Percentiles rank a stretch among this genome's conserved stretches.
Evolutionary conservation across 2,888 invertebrate genomes (phyloP).

Genomic region (Pristionchus exspectatus): DNA sequence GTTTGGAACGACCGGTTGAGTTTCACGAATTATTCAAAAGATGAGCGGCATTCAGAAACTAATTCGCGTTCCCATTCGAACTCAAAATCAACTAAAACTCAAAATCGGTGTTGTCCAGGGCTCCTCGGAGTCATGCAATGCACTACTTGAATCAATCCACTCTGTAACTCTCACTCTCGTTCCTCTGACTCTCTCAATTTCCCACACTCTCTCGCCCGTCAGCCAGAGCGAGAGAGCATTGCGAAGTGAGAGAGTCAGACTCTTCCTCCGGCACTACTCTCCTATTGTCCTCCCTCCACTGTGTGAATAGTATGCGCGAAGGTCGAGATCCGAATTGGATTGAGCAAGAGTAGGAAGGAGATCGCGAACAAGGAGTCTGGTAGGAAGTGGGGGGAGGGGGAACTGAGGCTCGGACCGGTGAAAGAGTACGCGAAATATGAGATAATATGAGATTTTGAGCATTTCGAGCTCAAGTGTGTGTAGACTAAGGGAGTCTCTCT

Average conservation of each 20-base stretch:
- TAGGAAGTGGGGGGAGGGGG: neutral
- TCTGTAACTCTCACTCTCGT: conserved; percentile 27
- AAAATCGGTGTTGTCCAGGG: neutral
- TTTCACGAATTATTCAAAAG: neutral
- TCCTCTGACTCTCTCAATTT: neutral
- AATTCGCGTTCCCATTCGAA: neutral
- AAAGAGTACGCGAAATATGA: too few relatives aligned
- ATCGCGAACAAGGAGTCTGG: conserved; percentile 19
- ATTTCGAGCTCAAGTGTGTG: too few relatives aligned
- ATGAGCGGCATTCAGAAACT: too few relatives aligned
- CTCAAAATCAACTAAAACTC: neutral
- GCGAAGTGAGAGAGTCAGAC: neutral
- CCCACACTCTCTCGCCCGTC: neutral
- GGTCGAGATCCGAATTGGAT: conserved; percentile 51
- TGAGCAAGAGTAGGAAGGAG: neutral
- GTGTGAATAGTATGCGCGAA: conserved; percentile 49
- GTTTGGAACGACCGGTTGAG: neutral
- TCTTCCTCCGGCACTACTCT: neutral
- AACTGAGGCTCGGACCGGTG: neutral
- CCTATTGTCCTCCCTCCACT: conserved; percentile 9
- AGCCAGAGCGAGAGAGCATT: neutral
- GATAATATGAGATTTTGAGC: too few relatives aligned
- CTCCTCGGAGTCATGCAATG: neutral
- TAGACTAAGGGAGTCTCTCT: too few relatives aligned
- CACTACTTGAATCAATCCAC: neutral